Base-by-base conservation (phyloP, 1,140 invertebrate genomes). In the Drosophila mayri region DNA sequence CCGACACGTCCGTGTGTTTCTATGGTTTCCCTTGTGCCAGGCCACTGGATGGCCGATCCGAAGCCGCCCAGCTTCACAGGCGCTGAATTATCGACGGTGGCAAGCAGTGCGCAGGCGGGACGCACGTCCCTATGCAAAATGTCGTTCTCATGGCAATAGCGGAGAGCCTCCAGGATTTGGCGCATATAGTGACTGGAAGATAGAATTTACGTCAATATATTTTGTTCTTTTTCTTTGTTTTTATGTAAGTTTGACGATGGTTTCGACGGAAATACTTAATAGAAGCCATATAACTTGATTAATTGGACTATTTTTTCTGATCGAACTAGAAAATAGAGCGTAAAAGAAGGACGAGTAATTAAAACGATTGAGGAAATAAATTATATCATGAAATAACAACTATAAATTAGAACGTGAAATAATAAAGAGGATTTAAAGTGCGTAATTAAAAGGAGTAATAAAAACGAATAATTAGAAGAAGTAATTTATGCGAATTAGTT, bases 61-160 rank as follows among this genome's bases (percentile, higher is more conserved):
- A 99, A 99, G n/a, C 98, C 98, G 18, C 98, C 98, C 30, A 99
- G 94, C 94, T 99, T 99, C 73, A 99, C 97, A 9, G 99, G 99
- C 28, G 99, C 98, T 32, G 98, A 99, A 93, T 99, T 99, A 93
- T 99, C 99, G 85, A 97, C 97, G 44, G 97, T 98, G 25, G 98
- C 97, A 43, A 99, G 94, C 59, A 99, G 94, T 30, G 99, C 97
- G 94, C 98, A 99, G 88, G 99, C 98, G 22, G 98, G 98, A 91
- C 98, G 97, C 76, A 99, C 96, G 93, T 99, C 98, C 74, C 98
- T 95, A 93, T 99, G 98, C 91, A 99, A 97, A 88, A 99, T 99
- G 92, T 99, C 97, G 93, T 99, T 99, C 90, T 98, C 97, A 94
- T 99, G 98, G 93, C 99, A 99, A 94, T 99, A 99, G 75, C 97